phyloP scores from a whole-genome alignment of 1,140 invertebrate species.

The Sarcophaga peregrina region DNA sequence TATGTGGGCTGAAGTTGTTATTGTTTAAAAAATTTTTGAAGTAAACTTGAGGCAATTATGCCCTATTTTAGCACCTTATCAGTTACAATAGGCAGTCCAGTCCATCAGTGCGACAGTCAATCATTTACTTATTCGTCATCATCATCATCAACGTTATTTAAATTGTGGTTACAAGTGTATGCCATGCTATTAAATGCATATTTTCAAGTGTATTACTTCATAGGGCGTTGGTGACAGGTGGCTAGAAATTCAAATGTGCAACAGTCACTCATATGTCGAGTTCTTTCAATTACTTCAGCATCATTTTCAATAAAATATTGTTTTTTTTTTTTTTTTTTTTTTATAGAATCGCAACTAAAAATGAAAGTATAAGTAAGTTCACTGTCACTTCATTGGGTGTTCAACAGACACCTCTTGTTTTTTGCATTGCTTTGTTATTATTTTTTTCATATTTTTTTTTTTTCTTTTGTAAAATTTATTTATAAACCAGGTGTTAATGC shows the following conservation, averaged over 20 bases:
- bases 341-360: too few species aligned
- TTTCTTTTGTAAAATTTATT: neutral
- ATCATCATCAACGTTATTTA: neutral
- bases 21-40: neutral
- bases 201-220: too few species aligned
- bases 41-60: constrained; percentile 33
- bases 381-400: too few species aligned
- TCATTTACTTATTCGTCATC: neutral
- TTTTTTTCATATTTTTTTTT: neutral
- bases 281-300: too few species aligned
- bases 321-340: too few species aligned
- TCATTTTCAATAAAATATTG: too few species aligned
- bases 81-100: neutral
- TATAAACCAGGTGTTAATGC: neutral
- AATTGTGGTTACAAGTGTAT: constrained; percentile 31
- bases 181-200: too few species aligned
- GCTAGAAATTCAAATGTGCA: too few species aligned
- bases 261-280: too few species aligned
- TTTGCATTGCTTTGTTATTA: neutral
- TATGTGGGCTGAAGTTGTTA: neutral
- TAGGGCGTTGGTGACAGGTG: too few species aligned
- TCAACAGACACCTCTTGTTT: too few species aligned
- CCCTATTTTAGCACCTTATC: constrained; percentile 40
- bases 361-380: too few species aligned
- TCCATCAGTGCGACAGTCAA: neutral